These are phyloP conservation scores for Bos indicus DNA, from an alignment of 2,113 vertebrate species.

Conservation along the genomic window DNA sequence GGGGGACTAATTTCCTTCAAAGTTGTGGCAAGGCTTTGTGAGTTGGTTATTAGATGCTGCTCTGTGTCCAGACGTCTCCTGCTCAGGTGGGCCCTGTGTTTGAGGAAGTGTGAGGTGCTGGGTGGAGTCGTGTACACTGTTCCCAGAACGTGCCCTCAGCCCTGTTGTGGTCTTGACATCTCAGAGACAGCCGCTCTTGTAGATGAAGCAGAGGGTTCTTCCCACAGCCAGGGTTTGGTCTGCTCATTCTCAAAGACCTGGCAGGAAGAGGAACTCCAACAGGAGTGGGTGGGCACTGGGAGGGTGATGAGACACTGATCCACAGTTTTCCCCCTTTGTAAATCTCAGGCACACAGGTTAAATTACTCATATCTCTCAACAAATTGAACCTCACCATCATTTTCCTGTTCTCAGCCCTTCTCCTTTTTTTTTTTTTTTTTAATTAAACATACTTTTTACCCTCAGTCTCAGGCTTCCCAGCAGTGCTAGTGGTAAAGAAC, in stretches of 20 bases:
- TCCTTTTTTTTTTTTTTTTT: neutral
- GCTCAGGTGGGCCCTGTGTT: neutral
- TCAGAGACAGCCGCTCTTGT: neutral
- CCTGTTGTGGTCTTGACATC: neutral
- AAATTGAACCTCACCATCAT: neutral
- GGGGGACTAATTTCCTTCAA: neutral
- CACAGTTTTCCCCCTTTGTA: neutral
- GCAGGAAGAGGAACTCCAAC: neutral
- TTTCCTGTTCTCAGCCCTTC: neutral
- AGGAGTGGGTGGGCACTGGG: neutral
- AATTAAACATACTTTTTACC: neutral
- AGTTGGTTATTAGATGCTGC: too few species aligned
- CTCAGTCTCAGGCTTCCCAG: neutral
- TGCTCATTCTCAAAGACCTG: neutral
- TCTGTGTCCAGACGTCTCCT: neutral
- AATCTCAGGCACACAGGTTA: neutral
- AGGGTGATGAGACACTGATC: neutral
- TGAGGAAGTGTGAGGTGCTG: neutral
- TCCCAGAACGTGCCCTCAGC: neutral
- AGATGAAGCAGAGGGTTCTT: neutral
- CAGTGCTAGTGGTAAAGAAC: neutral
- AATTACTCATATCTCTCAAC: too few species aligned
- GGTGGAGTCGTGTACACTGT: too few species aligned
- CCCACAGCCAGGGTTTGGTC: neutral
- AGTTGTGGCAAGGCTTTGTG: neutral